Percentiles rank a stretch among this genome's conserved stretches.
phyloP scores from a whole-genome alignment of 1,140 invertebrate genomes.

The Heliconius melpomene region DNA sequence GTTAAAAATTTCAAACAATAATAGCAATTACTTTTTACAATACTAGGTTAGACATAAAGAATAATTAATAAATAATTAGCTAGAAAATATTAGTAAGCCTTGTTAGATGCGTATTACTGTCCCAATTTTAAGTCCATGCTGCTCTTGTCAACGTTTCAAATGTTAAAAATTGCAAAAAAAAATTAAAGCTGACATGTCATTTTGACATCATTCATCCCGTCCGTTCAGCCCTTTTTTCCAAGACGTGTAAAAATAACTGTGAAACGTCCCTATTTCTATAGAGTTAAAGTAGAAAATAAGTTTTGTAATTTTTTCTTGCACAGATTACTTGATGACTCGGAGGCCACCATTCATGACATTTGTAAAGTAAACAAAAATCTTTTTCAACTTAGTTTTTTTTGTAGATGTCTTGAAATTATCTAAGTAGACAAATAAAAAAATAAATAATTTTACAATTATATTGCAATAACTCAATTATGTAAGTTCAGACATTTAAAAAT shows the following conservation, averaged over 20 bases:
- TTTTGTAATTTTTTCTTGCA: conserved; percentile 57
- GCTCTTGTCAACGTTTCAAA: conserved; percentile 27
- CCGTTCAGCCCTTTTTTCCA: conserved; percentile 64
- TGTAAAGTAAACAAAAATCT: conserved; percentile 73
- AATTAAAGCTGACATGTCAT: conserved; percentile 73
- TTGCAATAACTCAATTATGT: background rate
- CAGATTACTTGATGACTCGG: conserved; percentile 74
- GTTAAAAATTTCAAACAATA: background rate
- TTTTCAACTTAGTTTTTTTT: conserved; percentile 50
- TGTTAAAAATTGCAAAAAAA: conserved; percentile 63
- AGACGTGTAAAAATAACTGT: background rate
- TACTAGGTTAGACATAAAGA: background rate
- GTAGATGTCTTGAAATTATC: background rate
- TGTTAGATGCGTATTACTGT: background rate
- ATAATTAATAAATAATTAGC: background rate
- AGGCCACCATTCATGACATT: conserved; percentile 74
- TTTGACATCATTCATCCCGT: conserved; percentile 78
- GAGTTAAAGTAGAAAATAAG: conserved; percentile 32
- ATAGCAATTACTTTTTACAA: background rate
- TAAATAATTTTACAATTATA: background rate
- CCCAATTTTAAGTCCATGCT: conserved; percentile 20
- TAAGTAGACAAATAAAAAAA: background rate
- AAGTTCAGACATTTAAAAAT: too few relatives aligned
- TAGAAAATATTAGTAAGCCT: background rate
- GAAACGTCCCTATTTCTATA: conserved; percentile 19